Percentiles rank a stretch among this genome's conserved stretches.
These are phyloP conservation scores for Denticeps clupeoides DNA, from an alignment of 2,797 vertebrate species.

Conservation along the genomic window DNA sequence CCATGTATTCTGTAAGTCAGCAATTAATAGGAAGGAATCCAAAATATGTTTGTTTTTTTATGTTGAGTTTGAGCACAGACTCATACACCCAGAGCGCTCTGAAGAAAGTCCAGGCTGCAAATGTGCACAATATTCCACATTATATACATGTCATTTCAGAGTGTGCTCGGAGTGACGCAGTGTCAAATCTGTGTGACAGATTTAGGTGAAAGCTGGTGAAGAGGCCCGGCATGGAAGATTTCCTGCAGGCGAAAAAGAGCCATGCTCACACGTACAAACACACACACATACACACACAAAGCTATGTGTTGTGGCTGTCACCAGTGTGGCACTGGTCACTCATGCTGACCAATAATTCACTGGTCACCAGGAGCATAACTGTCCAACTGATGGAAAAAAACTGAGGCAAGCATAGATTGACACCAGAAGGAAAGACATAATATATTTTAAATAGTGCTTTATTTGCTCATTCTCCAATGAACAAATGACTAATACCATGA, in stretches of 20 bases:
- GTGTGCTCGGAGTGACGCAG: constrained; percentile 79
- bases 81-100: constrained; percentile 37
- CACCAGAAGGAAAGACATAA: neutral
- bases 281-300: constrained; percentile 28
- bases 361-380: too few species aligned
- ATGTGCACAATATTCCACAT: constrained; percentile 98
- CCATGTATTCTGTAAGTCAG: too few species aligned
- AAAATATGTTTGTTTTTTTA: too few species aligned
- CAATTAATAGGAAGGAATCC: too few species aligned
- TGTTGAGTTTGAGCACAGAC: too few species aligned
- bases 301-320: neutral
- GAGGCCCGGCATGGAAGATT: constrained; percentile 74
- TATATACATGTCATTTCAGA: constrained; percentile 97
- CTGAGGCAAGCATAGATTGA: neutral
- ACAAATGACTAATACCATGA: neutral
- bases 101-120: constrained; percentile 74
- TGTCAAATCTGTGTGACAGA: constrained; percentile 99
- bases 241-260: constrained; percentile 72
- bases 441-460: too few species aligned
- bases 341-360: too few species aligned
- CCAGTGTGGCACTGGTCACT: too few species aligned
- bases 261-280: constrained; percentile 32
- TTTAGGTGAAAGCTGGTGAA: constrained; percentile 95
- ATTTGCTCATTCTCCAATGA: neutral
- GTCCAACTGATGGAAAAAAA: neutral